Percentiles rank a stretch among this genome's conserved stretches.
Conservation (phyloP, 2,888 invertebrate species). For the Lepas anatifera region DNA sequence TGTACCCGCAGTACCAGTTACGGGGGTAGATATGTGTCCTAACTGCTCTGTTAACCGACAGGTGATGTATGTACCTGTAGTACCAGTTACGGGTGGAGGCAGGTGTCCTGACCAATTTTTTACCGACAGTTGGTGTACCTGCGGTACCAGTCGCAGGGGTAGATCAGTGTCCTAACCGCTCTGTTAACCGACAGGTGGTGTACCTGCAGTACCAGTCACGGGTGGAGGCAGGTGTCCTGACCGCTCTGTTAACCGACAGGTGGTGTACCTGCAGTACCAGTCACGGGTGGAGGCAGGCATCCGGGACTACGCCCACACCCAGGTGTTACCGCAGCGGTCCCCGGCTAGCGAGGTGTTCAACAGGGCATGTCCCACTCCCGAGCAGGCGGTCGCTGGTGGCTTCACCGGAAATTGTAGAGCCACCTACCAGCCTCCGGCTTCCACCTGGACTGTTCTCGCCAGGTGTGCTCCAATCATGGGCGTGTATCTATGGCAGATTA, state of each 20-base stretch:
- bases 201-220: slow-evolving; percentile 24
- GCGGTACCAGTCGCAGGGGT: too few relatives aligned
- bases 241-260: too few relatives aligned
- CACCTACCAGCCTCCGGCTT: background rate
- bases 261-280: slow-evolving; percentile 22
- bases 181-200: too few relatives aligned
- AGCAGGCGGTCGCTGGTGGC: slow-evolving; percentile 11
- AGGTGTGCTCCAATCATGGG: background rate
- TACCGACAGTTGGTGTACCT: too few relatives aligned
- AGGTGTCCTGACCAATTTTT: too few relatives aligned
- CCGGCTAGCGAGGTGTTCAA: slow-evolving; percentile 17
- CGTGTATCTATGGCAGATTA: too few relatives aligned
- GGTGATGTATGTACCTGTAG: too few relatives aligned
- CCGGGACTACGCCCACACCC: slow-evolving; percentile 16
- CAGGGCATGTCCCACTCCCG: slow-evolving; percentile 1
- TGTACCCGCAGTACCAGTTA: too few relatives aligned
- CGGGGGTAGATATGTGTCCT: too few relatives aligned
- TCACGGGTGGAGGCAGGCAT: slow-evolving; percentile 20
- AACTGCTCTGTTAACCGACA: too few relatives aligned
- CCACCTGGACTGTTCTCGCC: slow-evolving; percentile 3
- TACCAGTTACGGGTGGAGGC: too few relatives aligned
- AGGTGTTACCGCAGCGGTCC: slow-evolving; percentile 13
- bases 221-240: slow-evolving; percentile 17
- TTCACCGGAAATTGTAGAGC: slow-evolving; percentile 15
- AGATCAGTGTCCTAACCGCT: too few relatives aligned